Conservation (phyloP, 2,113 vertebrate genomes). For the Epinephelus lanceolatus region DNA sequence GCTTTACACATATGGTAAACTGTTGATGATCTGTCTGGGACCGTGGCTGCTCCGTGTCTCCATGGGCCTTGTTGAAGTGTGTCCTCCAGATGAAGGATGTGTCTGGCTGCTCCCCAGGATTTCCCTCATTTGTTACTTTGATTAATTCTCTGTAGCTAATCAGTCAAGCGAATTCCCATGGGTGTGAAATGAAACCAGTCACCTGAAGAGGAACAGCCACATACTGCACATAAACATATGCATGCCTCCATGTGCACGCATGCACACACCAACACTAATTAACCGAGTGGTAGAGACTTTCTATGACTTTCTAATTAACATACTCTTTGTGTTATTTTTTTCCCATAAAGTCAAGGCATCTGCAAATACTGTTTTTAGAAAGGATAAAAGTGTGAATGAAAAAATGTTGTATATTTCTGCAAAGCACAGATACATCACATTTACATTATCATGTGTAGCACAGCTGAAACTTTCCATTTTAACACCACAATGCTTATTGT, state of each 20-base stretch:
- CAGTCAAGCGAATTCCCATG: constrained; percentile 37
- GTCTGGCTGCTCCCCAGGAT: constrained; percentile 35
- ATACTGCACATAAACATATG: background rate
- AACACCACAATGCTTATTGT: too few relatives aligned
- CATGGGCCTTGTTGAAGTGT: background rate
- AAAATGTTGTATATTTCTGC: too few relatives aligned
- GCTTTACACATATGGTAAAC: background rate
- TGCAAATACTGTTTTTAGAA: background rate
- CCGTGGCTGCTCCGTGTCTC: constrained; percentile 1
- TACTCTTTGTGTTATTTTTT: background rate
- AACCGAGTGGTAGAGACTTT: background rate
- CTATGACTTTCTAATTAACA: constrained; percentile 6
- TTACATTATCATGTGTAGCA: too few relatives aligned
- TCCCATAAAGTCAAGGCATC: background rate
- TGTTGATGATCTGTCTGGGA: background rate
- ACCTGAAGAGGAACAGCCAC: constrained; percentile 12
- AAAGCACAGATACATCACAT: too few relatives aligned
- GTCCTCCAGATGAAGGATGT: constrained; percentile 54
- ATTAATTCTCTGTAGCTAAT: constrained; percentile 60
- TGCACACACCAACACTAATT: constrained; percentile 19
- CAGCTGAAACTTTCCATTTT: too few relatives aligned
- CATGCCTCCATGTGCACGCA: background rate
- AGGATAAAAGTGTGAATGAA: background rate
- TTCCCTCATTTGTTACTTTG: constrained; percentile 39
- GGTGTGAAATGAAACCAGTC: constrained; percentile 42